Evolutionary conservation across 2,888 invertebrate species (phyloP).

Genomic region (Deilephila elpenor): DNA sequence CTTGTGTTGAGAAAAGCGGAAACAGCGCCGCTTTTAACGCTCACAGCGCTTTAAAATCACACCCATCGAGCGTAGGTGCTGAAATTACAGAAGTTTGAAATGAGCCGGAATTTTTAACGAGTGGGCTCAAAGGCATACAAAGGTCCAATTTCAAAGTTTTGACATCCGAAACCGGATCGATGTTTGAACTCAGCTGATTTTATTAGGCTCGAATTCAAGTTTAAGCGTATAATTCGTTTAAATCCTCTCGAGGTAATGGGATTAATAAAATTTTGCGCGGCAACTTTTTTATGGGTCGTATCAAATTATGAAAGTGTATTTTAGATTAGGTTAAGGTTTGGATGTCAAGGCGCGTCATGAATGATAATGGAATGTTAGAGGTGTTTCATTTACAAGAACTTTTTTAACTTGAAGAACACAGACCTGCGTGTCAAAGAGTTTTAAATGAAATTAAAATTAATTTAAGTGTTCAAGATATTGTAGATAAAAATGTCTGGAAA

Average conservation of each 20-base stretch:
- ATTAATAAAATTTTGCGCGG: constrained; percentile 25
- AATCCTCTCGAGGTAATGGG: not conserved
- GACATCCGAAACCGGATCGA: constrained; percentile 2
- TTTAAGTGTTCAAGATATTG: too few relatives aligned
- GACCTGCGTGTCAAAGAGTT: too few relatives aligned
- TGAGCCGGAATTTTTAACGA: constrained; percentile 23
- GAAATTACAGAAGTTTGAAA: constrained; percentile 25
- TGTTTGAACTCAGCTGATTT: constrained; percentile 19
- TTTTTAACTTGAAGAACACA: too few relatives aligned
- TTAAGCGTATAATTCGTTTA: constrained; percentile 15
- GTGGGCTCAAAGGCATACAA: constrained; percentile 7
- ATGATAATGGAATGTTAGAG: not conserved
- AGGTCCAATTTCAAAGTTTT: constrained; percentile 22
- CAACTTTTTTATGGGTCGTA: constrained; percentile 13
- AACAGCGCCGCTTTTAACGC: constrained; percentile 27
- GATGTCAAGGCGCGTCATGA: not conserved
- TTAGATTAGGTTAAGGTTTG: not conserved
- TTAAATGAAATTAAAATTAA: too few relatives aligned
- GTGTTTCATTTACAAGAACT: too few relatives aligned
- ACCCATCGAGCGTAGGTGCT: constrained; percentile 22
- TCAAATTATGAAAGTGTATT: not conserved
- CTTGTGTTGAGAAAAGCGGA: constrained; percentile 34
- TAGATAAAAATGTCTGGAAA: too few relatives aligned
- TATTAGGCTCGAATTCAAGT: constrained; percentile 15
- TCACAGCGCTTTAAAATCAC: constrained; percentile 19